Conservation (phyloP, 1,140 invertebrate species). For the Xylocopa sonorina region DNA sequence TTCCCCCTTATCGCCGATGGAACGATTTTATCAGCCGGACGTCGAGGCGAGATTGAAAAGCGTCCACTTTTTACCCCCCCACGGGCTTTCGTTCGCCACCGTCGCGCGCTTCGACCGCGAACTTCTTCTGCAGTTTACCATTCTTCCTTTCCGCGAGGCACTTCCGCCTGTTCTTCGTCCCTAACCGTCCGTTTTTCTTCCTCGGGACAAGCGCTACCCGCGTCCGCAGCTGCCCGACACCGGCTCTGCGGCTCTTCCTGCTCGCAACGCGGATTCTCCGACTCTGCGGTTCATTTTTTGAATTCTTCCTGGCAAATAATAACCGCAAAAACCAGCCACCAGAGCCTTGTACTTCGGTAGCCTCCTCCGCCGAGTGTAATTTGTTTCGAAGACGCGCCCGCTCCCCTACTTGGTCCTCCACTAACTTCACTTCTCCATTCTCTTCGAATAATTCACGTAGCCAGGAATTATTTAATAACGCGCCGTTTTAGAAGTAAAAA, state of each 20-base stretch:
- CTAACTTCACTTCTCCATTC: too few species aligned
- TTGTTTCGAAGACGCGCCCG: conserved; percentile 34
- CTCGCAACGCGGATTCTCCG: conserved; percentile 13
- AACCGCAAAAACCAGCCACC: conserved; percentile 42
- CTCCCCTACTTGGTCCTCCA: too few species aligned
- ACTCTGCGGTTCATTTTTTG: conserved; percentile 50
- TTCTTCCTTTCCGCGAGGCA: conserved; percentile 40
- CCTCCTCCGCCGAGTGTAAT: not conserved
- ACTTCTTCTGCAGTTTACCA: conserved; percentile 44
- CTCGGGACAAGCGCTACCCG: not conserved
- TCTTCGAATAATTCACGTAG: too few species aligned
- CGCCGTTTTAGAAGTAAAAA: too few species aligned
- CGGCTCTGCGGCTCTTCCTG: conserved; percentile 1
- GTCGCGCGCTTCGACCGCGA: conserved; percentile 15
- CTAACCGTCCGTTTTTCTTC: conserved; percentile 32
- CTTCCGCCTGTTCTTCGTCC: conserved; percentile 49
- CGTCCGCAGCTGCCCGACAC: conserved; percentile 26
- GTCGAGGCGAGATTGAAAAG: not conserved
- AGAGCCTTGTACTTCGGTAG: conserved; percentile 34
- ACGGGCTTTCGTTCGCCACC: not conserved
- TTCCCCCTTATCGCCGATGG: too few species aligned
- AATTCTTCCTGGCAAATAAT: conserved; percentile 45
- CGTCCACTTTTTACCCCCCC: not conserved
- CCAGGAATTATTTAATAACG: too few species aligned
- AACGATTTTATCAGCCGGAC: conserved; percentile 6